Evolutionary conservation across 2,113 vertebrate species (phyloP), one percentile per base, ranked within the genome.

Genomic region (Aspidoscelis tigris): DNA sequence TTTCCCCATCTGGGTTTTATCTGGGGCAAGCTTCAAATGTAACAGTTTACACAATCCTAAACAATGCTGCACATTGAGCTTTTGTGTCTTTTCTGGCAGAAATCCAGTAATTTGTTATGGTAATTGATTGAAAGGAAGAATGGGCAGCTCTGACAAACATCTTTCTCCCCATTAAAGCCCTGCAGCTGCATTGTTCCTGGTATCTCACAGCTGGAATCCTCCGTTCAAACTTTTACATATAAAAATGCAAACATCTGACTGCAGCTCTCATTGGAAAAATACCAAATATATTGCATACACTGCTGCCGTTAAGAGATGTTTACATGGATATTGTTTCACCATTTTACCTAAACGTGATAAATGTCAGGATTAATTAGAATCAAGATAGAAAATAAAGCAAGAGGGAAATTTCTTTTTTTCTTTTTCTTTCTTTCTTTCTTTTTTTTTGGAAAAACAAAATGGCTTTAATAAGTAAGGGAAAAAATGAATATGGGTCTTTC

Each of bases 1-100:
- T 88, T 24, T 44, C 87, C 82, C 82, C 81, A 75, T 86, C 90
- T 88, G 90, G 89, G 80, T 82, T 53, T 80, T 50, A 87, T 83
- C 83, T 92, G 86, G 87, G 3, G 26, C 44, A 84, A 88, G 61
- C 73, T 86, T 89, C 70, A 92, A 85, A 86, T 86, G 43, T 65
- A 84, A 81, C 14, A 87, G 50, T 47, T 74, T 33, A 68, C 64
- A 47, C 73, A 90, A 84, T 83, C 84, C 76, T 88, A 89, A 87
- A 90, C 70, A 80, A 83, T 79, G 76, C 81, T 81, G 55, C 87
- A 89, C 81, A 83, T 33, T 82, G n/a, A 88, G 11, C 82, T 83
- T 61, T 2, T 83, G 22, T 84, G 66, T 85, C 26, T 78, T 92
- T 82, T 78, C 88, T 76, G 87, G 93, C 74, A 88, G 11, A 89